Percentiles rank a stretch among this genome's conserved stretches.
Conservation (phyloP, 2,797 vertebrate species). For the Psittacula derbiana region DNA sequence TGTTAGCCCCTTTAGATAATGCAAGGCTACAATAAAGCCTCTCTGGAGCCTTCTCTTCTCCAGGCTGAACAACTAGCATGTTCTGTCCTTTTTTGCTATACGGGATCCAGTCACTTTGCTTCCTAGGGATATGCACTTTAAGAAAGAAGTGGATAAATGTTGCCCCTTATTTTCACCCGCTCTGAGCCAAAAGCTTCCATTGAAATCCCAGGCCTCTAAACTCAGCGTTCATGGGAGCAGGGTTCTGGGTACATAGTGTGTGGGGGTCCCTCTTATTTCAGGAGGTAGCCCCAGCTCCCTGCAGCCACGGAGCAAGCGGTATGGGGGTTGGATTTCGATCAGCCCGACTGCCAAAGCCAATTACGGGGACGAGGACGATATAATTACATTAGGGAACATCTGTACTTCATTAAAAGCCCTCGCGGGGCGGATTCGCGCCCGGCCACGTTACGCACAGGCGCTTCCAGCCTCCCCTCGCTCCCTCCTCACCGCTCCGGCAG, state of each 20-base stretch:
- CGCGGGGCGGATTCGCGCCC: neutral
- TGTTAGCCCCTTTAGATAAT: neutral
- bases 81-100: neutral
- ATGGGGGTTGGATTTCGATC: neutral
- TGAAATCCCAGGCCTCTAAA: fast-evolving
- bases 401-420: slow-evolving; percentile 41
- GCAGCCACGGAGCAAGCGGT: neutral
- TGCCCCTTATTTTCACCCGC: neutral
- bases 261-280: neutral
- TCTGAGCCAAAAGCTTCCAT: fast-evolving
- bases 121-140: neutral
- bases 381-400: slow-evolving; percentile 31
- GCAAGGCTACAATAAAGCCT: neutral
- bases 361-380: neutral
- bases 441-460: neutral
- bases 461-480: neutral
- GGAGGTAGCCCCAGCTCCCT: neutral
- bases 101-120: neutral
- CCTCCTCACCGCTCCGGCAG: neutral
- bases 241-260: fast-evolving
- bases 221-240: fast-evolving
- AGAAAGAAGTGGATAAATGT: neutral
- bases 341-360: slow-evolving; percentile 1
- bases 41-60: neutral
- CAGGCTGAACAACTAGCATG: neutral